Percentiles rank a stretch among this genome's conserved stretches.
These are phyloP conservation scores for Drosophila atripex DNA, from an alignment of 2,888 invertebrate genomes.

Conservation along the genomic window DNA sequence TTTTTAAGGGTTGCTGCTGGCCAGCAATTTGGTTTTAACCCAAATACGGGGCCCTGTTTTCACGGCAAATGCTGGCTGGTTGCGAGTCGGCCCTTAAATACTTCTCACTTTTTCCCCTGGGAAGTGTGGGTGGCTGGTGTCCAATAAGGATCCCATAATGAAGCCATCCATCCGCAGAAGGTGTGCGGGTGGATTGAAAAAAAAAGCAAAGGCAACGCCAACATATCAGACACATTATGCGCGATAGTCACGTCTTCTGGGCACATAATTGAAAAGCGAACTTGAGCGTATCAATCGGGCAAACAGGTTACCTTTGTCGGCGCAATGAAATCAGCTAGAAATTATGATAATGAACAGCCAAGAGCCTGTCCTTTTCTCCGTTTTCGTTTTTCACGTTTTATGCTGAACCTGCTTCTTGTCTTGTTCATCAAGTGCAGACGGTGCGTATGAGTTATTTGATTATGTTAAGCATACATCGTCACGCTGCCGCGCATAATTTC, in stretches of 20 bases:
- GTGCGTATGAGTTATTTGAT: constrained; percentile 75
- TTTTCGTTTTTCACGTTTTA: constrained; percentile 25
- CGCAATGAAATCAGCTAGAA: constrained; percentile 73
- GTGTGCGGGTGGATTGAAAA: constrained; percentile 44
- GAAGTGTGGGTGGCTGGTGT: constrained; percentile 22
- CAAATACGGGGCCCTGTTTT: constrained; percentile 64
- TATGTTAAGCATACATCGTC: constrained; percentile 70
- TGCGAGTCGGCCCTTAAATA: constrained; percentile 58
- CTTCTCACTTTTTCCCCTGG: constrained; percentile 32
- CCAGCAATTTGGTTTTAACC: constrained; percentile 68
- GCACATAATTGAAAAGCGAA: constrained; percentile 77
- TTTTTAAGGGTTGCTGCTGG: constrained; percentile 41
- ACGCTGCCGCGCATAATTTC: constrained; percentile 68
- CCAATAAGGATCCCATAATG: constrained; percentile 50
- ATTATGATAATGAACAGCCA: constrained; percentile 70
- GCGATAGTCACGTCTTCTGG: constrained; percentile 69
- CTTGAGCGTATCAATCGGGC: constrained; percentile 69
- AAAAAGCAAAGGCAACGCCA: constrained; percentile 14
- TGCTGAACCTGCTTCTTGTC: constrained; percentile 33
- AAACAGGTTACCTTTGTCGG: constrained; percentile 47
- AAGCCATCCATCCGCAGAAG: constrained; percentile 60
- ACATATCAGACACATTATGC: constrained; percentile 60
- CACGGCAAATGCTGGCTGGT: constrained; percentile 46
- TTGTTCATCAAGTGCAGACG: constrained; percentile 41
- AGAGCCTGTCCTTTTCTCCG: constrained; percentile 18